phyloP scores from a whole-genome alignment of 2,113 vertebrate genomes.

The Meleagris gallopavo region DNA sequence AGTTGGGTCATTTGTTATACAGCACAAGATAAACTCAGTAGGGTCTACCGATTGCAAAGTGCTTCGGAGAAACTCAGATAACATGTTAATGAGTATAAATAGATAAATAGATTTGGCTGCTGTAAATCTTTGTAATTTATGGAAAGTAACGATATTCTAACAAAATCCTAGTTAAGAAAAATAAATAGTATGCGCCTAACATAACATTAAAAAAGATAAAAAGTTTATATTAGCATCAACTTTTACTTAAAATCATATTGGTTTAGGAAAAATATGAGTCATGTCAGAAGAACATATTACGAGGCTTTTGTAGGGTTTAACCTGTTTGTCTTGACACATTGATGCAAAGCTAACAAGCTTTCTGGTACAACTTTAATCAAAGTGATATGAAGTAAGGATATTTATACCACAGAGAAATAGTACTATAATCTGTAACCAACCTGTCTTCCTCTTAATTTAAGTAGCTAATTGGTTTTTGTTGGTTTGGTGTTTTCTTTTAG shows the following conservation, averaged over 20 bases:
- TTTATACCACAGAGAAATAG: background rate
- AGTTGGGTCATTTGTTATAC: background rate
- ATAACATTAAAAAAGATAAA: conserved; percentile 40
- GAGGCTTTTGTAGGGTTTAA: background rate
- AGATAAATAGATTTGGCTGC: conserved; percentile 56
- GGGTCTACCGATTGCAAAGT: conserved; percentile 29
- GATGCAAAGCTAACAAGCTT: background rate
- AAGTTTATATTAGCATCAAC: conserved; percentile 12
- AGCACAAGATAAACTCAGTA: background rate
- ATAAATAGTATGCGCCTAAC: conserved; percentile 21
- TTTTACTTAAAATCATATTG: conserved; percentile 51
- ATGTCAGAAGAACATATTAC: background rate
- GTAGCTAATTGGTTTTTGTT: background rate
- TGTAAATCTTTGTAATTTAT: conserved; percentile 50
- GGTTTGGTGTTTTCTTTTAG: background rate
- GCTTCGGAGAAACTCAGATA: conserved; percentile 25
- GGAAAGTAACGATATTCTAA: conserved; percentile 10
- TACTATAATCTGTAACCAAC: background rate
- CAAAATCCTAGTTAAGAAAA: conserved; percentile 38
- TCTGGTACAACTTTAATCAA: background rate
- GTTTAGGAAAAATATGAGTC: conserved; percentile 35
- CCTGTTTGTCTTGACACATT: background rate
- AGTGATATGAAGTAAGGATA: background rate
- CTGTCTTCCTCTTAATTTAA: background rate
- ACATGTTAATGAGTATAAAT: conserved; percentile 35